These are phyloP conservation scores for Chesias legatella DNA, from an alignment of 2,888 invertebrate species.

Conservation along the genomic window DNA sequence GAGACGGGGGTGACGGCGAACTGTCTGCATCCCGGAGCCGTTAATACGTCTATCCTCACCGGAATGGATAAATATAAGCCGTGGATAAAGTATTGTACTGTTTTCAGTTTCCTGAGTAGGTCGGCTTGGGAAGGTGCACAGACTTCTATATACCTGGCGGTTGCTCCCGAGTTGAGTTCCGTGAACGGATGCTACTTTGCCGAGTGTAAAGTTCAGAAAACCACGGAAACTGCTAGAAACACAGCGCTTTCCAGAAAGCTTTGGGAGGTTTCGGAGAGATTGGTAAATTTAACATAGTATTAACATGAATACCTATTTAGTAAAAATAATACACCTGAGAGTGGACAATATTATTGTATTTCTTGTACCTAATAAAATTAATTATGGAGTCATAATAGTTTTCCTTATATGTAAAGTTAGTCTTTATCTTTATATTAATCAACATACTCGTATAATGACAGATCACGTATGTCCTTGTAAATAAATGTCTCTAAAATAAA, in stretches of 20 bases:
- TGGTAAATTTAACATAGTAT: slow-evolving; percentile 20
- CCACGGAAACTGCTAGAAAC: slow-evolving; percentile 67
- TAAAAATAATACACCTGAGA: no score
- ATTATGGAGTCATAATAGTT: no score
- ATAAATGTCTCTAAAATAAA: no score
- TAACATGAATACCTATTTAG: no score
- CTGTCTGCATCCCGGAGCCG: slow-evolving; percentile 87
- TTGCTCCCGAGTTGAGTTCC: slow-evolving; percentile 74
- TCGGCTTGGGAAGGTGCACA: slow-evolving; percentile 60
- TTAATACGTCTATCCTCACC: slow-evolving; percentile 71
- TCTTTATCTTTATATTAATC: no score
- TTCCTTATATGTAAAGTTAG: no score
- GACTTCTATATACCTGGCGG: slow-evolving; percentile 78
- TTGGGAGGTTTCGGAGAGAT: slow-evolving; percentile 80
- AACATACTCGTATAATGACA: no score
- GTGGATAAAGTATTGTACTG: slow-evolving; percentile 40
- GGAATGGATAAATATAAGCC: slow-evolving; percentile 50
- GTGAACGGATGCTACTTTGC: slow-evolving; percentile 83
- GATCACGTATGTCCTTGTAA: no score
- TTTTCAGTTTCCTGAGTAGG: slow-evolving; percentile 68
- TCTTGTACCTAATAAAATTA: no score
- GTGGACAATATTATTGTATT: no score
- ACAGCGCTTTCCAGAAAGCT: slow-evolving; percentile 76
- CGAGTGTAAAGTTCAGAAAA: slow-evolving; percentile 67
- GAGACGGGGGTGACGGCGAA: slow-evolving; percentile 87